Conservation (phyloP, 2,888 invertebrate species). For the Nudaria mundana region DNA sequence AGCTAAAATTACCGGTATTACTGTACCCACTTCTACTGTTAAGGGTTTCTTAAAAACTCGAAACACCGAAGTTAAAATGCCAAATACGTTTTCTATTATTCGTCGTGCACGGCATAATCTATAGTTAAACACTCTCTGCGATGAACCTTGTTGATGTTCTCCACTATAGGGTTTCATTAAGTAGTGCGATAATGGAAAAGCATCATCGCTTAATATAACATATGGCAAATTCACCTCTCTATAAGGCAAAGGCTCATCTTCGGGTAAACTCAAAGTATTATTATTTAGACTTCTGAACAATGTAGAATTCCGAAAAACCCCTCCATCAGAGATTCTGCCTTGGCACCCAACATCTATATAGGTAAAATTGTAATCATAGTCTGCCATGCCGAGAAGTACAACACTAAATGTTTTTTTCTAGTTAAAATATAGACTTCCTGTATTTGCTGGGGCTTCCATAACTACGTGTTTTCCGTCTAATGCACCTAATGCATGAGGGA, state of each 20-base stretch:
- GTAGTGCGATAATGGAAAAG: too few relatives aligned
- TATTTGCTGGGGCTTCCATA: constrained; percentile 13
- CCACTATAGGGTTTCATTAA: too few relatives aligned
- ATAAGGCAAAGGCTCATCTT: too few relatives aligned
- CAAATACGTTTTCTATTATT: neutral
- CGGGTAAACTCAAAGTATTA: too few relatives aligned
- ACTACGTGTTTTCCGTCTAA: constrained; percentile 33
- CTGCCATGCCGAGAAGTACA: constrained; percentile 29
- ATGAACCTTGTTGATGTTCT: too few relatives aligned
- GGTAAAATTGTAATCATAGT: constrained; percentile 16
- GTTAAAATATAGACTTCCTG: constrained; percentile 27
- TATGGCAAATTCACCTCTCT: too few relatives aligned
- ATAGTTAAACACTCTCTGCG: neutral
- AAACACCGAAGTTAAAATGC: neutral
- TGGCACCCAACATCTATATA: neutral
- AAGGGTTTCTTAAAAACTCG: too few relatives aligned
- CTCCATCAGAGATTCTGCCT: neutral
- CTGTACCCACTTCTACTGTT: too few relatives aligned
- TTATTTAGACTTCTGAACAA: too few relatives aligned
- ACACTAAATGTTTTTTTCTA: constrained; percentile 31
- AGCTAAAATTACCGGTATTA: too few relatives aligned
- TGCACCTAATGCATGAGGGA: constrained; percentile 25
- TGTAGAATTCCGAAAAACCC: neutral
- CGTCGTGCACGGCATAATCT: neutral
- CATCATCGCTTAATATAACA: too few relatives aligned